Evolutionary conservation across 2,113 vertebrate species (phyloP).

Genomic region (western clawed frog (Xenopus tropicalis)): DNA sequence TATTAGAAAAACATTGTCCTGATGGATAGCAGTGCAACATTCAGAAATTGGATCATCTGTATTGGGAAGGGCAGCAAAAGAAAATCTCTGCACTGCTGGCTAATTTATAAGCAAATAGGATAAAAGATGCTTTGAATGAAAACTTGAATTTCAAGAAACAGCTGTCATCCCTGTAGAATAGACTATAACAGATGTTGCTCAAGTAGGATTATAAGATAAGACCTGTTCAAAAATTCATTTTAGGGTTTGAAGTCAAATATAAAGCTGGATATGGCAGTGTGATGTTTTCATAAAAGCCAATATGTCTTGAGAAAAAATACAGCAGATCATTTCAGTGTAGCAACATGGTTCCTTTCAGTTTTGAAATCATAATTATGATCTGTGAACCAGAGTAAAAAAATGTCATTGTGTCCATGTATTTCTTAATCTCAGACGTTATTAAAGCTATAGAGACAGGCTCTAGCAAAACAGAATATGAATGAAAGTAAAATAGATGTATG

Average conservation of each 20-base stretch:
- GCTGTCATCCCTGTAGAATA: slow-evolving; percentile 15
- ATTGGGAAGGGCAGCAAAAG: background rate
- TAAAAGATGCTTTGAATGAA: slow-evolving; percentile 22
- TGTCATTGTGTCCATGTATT: background rate
- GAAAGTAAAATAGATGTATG: too few species aligned
- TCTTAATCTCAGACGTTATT: background rate
- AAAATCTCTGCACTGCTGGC: slow-evolving; percentile 14
- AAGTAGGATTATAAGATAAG: slow-evolving; percentile 7
- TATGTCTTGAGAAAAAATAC: background rate
- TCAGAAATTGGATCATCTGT: slow-evolving; percentile 1
- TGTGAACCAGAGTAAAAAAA: background rate
- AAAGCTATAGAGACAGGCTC: too few species aligned
- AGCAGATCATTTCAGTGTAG: background rate
- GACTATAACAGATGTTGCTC: slow-evolving; percentile 22
- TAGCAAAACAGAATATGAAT: too few species aligned
- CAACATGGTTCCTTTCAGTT: background rate
- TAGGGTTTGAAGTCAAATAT: slow-evolving; percentile 3
- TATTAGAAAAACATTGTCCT: slow-evolving; percentile 19
- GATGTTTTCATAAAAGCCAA: background rate
- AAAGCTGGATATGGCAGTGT: background rate
- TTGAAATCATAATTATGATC: background rate
- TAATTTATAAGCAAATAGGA: slow-evolving; percentile 16
- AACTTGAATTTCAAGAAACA: slow-evolving; percentile 31
- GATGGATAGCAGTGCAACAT: slow-evolving; percentile 7
- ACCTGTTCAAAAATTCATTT: background rate